Evolutionary conservation across 2,888 invertebrate species (phyloP).

Genomic region (Trachelus stipa): DNA sequence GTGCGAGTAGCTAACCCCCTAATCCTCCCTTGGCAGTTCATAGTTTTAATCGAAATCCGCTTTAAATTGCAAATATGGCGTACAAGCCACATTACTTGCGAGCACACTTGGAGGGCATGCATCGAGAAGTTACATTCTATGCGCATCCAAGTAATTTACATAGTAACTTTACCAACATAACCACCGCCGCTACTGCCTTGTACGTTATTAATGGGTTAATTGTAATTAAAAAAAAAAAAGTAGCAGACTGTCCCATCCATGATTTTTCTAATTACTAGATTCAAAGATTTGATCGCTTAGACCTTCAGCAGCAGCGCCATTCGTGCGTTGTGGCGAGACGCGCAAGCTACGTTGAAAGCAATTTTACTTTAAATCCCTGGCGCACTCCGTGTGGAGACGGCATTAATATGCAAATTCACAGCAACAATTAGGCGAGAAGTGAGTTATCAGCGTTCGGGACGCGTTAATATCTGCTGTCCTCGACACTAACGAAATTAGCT

Average conservation of each 20-base stretch:
- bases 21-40: slow-evolving; percentile 35
- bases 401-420: not conserved
- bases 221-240: not conserved
- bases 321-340: not conserved
- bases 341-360: not conserved
- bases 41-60: slow-evolving; percentile 44
- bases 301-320: not conserved
- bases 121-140: slow-evolving; percentile 15
- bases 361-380: not conserved
- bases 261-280: not conserved
- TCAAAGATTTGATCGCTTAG: too few species aligned
- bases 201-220: not conserved
- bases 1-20: slow-evolving; percentile 22
- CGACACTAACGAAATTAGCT: not conserved
- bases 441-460: not conserved
- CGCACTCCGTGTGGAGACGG: not conserved
- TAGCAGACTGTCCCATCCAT: not conserved
- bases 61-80: slow-evolving; percentile 45
- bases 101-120: slow-evolving; percentile 3
- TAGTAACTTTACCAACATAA: slow-evolving; percentile 18
- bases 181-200: not conserved
- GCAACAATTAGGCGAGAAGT: not conserved
- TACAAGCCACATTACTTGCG: slow-evolving; percentile 20
- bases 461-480: not conserved
- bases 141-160: slow-evolving; percentile 22